Conservation (phyloP, 2,797 vertebrate species). For the Acrossocheilus wenchowensis region DNA sequence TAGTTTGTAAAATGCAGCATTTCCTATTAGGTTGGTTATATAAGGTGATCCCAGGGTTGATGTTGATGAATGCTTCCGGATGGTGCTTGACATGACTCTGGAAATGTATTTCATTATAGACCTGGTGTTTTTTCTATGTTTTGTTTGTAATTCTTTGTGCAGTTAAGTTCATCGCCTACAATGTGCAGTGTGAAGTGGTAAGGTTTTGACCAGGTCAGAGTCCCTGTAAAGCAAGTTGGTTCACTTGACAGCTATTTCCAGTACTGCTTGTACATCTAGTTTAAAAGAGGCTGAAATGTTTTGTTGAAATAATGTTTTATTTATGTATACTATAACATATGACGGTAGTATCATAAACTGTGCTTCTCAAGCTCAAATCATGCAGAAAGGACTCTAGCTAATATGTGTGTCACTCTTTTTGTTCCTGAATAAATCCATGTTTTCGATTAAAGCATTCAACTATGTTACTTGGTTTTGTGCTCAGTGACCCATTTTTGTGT, state of each 20-base stretch:
- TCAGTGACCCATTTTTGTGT: too few relatives aligned
- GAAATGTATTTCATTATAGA: background rate
- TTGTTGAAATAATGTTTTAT: background rate
- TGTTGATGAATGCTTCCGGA: background rate
- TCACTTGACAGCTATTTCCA: background rate
- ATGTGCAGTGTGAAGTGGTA: slow-evolving; percentile 16
- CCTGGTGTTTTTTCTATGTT: background rate
- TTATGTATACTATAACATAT: background rate
- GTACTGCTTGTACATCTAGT: background rate
- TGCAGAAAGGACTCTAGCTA: background rate
- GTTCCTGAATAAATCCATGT: background rate
- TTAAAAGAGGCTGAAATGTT: background rate
- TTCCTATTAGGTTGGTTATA: background rate
- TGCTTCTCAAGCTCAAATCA: background rate
- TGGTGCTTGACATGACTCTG: background rate
- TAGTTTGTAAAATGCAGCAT: background rate
- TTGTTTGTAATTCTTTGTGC: background rate
- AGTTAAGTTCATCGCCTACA: background rate
- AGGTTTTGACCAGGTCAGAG: slow-evolving; percentile 17
- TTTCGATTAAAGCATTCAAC: background rate
- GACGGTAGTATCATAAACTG: background rate
- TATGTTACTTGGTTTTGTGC: too few relatives aligned
- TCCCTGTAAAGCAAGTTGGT: background rate
- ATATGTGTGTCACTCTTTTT: background rate
- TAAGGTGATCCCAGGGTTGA: background rate